These are phyloP conservation scores for Pogonomyrmex californicus DNA, from an alignment of 1,140 invertebrate genomes.

Conservation along the genomic window DNA sequence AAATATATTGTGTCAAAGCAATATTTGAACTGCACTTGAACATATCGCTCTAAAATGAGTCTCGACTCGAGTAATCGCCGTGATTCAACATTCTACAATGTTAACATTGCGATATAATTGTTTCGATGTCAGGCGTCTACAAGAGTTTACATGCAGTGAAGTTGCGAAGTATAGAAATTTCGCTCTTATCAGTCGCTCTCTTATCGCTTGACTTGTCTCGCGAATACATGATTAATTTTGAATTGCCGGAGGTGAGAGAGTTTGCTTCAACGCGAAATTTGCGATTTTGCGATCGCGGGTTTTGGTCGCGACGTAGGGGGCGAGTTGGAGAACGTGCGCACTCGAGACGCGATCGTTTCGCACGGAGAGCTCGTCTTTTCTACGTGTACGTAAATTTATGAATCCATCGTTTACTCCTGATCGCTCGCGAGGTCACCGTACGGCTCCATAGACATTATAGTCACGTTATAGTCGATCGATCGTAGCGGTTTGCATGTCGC, in stretches of 20 bases:
- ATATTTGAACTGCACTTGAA: neutral
- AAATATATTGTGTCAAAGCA: neutral
- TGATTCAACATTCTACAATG: neutral
- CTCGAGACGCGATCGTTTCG: neutral
- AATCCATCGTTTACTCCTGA: neutral
- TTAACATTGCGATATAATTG: neutral
- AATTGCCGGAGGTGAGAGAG: too few relatives aligned
- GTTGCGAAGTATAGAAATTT: neutral
- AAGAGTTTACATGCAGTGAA: neutral
- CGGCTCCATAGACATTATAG: slow-evolving; percentile 31
- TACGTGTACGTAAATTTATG: neutral
- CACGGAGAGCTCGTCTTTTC: neutral
- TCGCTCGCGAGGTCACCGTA: slow-evolving; percentile 35
- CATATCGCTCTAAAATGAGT: neutral
- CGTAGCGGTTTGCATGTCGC: slow-evolving; percentile 52
- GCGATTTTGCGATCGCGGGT: neutral
- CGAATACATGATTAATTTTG: slow-evolving; percentile 10
- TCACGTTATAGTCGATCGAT: slow-evolving; percentile 57
- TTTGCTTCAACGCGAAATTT: neutral
- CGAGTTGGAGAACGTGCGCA: neutral
- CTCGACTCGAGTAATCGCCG: neutral
- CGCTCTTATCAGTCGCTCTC: neutral
- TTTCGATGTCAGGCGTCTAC: neutral
- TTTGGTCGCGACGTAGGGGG: neutral
- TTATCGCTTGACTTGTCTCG: neutral